Evolutionary conservation across 2,888 invertebrate genomes (phyloP).

Genomic region (Cataglyphis albicans): DNA sequence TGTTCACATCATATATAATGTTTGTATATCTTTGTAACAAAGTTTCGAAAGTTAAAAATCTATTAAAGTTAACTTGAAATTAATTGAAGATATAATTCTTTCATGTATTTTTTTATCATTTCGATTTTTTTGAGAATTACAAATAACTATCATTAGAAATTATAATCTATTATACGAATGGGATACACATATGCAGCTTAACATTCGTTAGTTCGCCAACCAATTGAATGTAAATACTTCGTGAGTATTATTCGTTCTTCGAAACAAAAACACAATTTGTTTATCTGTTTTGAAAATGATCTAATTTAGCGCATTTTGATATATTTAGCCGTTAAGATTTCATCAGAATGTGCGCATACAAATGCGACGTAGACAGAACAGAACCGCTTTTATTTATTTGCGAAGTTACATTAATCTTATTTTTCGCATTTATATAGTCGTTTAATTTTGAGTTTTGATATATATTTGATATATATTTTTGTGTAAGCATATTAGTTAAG

Average conservation of each 20-base stretch:
- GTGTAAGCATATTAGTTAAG: not conserved
- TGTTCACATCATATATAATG: too few species aligned
- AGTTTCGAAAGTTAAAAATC: not conserved
- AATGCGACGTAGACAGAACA: not conserved
- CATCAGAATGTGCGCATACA: not conserved
- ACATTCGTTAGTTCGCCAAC: not conserved
- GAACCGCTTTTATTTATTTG: not conserved
- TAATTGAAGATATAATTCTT: not conserved
- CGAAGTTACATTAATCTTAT: not conserved
- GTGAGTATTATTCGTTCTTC: not conserved
- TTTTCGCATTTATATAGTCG: not conserved
- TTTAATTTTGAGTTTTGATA: not conserved
- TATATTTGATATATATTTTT: not conserved
- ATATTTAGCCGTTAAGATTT: conserved; percentile 7
- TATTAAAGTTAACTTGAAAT: not conserved
- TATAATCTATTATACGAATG: not conserved
- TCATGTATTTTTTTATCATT: not conserved
- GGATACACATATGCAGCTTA: not conserved
- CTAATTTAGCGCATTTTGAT: conserved; percentile 10
- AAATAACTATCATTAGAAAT: not conserved
- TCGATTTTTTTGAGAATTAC: not conserved
- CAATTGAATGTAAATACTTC: not conserved
- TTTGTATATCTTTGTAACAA: not conserved
- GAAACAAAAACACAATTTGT: conserved; percentile 27
- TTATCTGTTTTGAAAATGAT: conserved; percentile 6